phyloP scores from a whole-genome alignment of 2,888 invertebrate genomes.

The Pardosa pseudoannulata region DNA sequence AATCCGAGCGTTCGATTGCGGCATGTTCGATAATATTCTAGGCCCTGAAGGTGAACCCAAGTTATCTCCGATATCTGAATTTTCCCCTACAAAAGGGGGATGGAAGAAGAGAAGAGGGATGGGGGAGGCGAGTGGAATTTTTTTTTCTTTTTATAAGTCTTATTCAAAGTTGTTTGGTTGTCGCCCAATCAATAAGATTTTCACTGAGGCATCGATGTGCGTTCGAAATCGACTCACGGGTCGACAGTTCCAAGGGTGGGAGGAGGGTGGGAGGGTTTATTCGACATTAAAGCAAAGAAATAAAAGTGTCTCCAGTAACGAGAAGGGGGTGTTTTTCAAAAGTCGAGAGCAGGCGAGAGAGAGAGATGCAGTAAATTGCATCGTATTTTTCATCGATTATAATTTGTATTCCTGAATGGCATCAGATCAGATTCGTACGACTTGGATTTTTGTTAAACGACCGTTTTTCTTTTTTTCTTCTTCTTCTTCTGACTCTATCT shows the following conservation, averaged over 20 bases:
- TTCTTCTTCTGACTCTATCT: too few relatives aligned
- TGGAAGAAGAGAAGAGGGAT: not conserved
- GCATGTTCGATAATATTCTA: conserved; percentile 59
- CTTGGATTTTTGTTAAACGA: not conserved
- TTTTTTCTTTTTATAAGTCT: conserved; percentile 14
- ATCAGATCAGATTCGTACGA: not conserved
- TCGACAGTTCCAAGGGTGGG: conserved; percentile 12
- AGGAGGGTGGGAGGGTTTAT: conserved; percentile 1
- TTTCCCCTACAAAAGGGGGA: conserved; percentile 40
- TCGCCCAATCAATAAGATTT: conserved; percentile 51
- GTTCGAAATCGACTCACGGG: conserved; percentile 39
- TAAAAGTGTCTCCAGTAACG: conserved; percentile 8
- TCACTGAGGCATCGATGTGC: conserved; percentile 5
- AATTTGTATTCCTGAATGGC: not conserved
- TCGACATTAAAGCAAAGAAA: conserved; percentile 33
- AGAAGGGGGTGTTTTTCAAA: conserved; percentile 16
- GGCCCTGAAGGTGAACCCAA: conserved; percentile 60
- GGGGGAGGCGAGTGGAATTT: conserved; percentile 12
- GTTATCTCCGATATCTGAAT: conserved; percentile 70
- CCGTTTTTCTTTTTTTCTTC: too few relatives aligned
- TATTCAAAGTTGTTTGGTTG: conserved; percentile 40
- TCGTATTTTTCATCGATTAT: conserved; percentile 35
- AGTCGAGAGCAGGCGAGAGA: not conserved
- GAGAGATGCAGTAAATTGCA: not conserved
- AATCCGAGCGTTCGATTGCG: conserved; percentile 32